Conservation (phyloP, 2,797 vertebrate species). For the Pseudochromis fuscus region DNA sequence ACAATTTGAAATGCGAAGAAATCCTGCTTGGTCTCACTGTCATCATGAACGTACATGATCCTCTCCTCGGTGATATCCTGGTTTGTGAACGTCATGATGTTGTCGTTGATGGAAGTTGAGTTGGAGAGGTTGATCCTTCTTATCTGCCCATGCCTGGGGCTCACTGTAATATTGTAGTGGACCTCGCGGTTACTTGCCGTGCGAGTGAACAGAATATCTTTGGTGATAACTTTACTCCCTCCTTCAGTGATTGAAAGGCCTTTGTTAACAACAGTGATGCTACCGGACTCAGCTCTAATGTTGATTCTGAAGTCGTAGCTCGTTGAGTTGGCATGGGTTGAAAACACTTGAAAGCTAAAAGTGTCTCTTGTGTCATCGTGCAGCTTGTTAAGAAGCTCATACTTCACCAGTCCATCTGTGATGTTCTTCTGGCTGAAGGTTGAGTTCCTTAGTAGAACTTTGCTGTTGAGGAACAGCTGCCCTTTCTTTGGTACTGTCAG, state of each 20-base stretch:
- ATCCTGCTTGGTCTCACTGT: conserved; percentile 89
- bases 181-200: conserved; percentile 80
- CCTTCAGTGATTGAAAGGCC: conserved; percentile 90
- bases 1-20: conserved; percentile 85
- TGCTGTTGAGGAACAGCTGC: conserved; percentile 81
- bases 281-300: conserved; percentile 83
- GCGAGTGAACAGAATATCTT: conserved; percentile 85
- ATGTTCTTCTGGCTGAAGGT: conserved; percentile 90
- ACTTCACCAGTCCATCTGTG: conserved; percentile 84
- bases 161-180: conserved; percentile 83
- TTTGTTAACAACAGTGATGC: conserved; percentile 84
- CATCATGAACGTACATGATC: conserved; percentile 91
- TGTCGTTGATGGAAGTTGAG: conserved; percentile 78
- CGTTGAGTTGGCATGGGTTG: conserved; percentile 82
- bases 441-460: conserved; percentile 82
- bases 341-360: conserved; percentile 88
- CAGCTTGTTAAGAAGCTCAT: conserved; percentile 80
- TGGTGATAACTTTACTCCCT: conserved; percentile 88
- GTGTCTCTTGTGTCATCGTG: conserved; percentile 82
- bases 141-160: conserved; percentile 87
- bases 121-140: conserved; percentile 82
- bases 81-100: conserved; percentile 85
- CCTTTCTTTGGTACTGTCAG: conserved; percentile 88
- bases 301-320: conserved; percentile 85
- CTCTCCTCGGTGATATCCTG: conserved; percentile 84